Evolutionary conservation across 2,113 vertebrate genomes (phyloP), one percentile per base, ranked within the genome.

Genomic region (Irena cyanogastra): DNA sequence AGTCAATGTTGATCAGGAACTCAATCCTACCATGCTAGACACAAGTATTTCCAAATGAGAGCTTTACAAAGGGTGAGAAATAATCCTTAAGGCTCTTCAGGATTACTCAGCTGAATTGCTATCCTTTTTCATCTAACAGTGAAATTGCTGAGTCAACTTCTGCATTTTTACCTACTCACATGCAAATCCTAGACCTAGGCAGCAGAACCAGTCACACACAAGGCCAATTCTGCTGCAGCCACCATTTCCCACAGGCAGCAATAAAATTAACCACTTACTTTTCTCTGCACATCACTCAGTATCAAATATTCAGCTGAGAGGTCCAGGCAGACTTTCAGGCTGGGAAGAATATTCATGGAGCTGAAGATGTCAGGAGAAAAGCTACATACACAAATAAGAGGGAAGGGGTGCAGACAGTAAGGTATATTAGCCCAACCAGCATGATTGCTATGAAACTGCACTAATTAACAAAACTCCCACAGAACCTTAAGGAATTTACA

Each of bases 311-410:
- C 99, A 22, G 99, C 98, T 2, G 99, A 98, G 7, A 99, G 98
- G 82, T 99, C 99, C 97, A 99, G 94, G 87, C 98, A 99, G 83
- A 98, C 99, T 97, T 99, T 99, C 93, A 99, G 97, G 91, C 98
- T 99, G 35, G 99, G 99, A 87, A 97, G 98, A 82, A 99, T 97
- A 53, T 76, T 98, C 97, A 97, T 97, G 33, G 98, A 98, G 96
- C 98, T 99, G 87, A 99, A 98, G 35, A 99, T 98, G 95, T 99
- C 99, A 69, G 99, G 98, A 68, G 98, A 99, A 97, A 99, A 99
- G 49, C 99, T 99, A 71, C 28, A 92, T 7, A 33, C 52, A 52
- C 42, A 77, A 70, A 87, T 16, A 83, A 59, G 88, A 80, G 33
- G 31, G 35, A 33, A 14, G 23, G 27, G 22, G 35, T 64, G 9